These are phyloP conservation scores for Paramormyrops kingsleyae DNA, from an alignment of 2,113 vertebrate species.

Conservation along the genomic window DNA sequence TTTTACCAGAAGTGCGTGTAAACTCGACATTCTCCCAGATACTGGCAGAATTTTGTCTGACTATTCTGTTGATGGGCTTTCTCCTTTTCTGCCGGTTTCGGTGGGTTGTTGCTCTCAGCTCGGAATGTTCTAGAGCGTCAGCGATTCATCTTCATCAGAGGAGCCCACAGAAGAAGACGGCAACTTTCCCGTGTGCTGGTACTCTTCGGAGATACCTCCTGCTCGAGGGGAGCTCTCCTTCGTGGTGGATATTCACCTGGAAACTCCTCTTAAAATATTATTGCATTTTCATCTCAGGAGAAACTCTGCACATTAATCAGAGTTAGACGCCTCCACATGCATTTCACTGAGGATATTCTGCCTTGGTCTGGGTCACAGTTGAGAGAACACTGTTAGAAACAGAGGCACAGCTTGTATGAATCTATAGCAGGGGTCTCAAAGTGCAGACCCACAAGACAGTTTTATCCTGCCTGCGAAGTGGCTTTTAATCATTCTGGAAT, in stretches of 20 bases:
- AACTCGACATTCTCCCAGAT: background rate
- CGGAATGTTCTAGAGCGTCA: background rate
- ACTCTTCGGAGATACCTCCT: background rate
- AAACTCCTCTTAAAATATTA: slow-evolving; percentile 16
- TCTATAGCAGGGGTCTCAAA: background rate
- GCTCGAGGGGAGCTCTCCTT: background rate
- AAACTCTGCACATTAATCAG: slow-evolving; percentile 18
- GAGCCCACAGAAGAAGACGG: background rate
- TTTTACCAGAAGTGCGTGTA: background rate
- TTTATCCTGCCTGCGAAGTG: background rate
- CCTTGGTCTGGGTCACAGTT: background rate
- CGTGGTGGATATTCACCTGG: background rate
- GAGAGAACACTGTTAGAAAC: background rate
- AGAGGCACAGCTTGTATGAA: background rate
- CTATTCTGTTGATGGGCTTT: background rate
- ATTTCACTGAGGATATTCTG: background rate
- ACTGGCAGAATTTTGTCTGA: background rate
- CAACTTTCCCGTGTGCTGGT: background rate
- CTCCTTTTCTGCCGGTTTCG: background rate
- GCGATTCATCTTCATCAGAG: slow-evolving; percentile 13
- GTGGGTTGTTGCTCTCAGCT: background rate
- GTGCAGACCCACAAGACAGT: background rate
- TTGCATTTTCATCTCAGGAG: slow-evolving; percentile 20
- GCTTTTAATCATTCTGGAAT: background rate
- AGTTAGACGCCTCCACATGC: background rate